phyloP scores from a whole-genome alignment of 1,140 invertebrate genomes.

The Cardiocondyla obscurior region DNA sequence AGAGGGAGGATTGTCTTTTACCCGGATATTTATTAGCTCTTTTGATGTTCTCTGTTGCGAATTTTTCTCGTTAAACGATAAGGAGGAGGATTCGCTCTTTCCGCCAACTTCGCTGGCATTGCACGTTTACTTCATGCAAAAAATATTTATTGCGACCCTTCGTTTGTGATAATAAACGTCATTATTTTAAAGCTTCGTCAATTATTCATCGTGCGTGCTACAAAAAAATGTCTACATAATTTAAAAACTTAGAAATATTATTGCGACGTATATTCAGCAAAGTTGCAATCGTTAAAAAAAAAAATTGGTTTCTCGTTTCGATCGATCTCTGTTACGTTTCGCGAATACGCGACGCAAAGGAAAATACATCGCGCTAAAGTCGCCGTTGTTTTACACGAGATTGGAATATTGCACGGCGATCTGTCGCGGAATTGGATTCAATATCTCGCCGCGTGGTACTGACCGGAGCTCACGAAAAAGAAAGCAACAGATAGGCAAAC shows the following conservation, averaged over 20 bases:
- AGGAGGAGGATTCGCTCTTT: conserved; percentile 5
- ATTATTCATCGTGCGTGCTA: neutral
- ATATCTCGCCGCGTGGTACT: conserved; percentile 35
- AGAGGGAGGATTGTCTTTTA: conserved; percentile 60
- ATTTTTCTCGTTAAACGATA: conserved; percentile 53
- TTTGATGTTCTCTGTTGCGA: conserved; percentile 44
- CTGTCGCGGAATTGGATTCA: conserved; percentile 35
- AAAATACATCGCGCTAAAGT: conserved; percentile 29
- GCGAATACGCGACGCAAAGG: neutral
- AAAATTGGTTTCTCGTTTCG: neutral
- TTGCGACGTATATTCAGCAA: neutral
- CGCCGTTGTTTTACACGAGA: conserved; percentile 34
- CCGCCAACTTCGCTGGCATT: neutral
- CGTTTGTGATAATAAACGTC: neutral
- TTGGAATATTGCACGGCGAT: conserved; percentile 44
- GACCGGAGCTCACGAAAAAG: conserved; percentile 28
- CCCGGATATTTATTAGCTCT: conserved; percentile 59
- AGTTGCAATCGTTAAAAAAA: neutral
- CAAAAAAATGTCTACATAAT: too few relatives aligned
- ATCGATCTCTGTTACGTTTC: neutral
- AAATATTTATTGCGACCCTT: neutral
- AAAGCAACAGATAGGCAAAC: conserved; percentile 52
- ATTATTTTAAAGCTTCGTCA: neutral
- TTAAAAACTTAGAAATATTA: neutral
- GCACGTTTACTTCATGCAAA: neutral